Conservation (phyloP, 2,888 invertebrate genomes). For the Amblyjoppa fuscipennis region DNA sequence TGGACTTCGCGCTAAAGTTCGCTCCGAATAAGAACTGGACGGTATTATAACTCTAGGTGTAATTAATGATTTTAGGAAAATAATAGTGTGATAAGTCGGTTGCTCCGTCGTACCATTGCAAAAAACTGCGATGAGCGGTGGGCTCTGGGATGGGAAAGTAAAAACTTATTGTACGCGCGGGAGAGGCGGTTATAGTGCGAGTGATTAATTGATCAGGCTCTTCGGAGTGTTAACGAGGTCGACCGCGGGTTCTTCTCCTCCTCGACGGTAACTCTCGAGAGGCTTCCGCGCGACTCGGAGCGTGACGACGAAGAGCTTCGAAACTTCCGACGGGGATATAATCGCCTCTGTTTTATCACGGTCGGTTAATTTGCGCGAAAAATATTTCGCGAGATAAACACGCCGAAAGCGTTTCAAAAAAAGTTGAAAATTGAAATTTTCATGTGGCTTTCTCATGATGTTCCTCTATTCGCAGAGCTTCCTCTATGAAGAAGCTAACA, state of each 20-base stretch:
- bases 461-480: too few relatives aligned
- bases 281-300: constrained; percentile 17
- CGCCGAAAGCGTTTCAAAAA: not conserved
- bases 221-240: constrained; percentile 61
- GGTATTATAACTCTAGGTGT: constrained; percentile 6
- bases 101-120: not conserved
- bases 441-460: too few relatives aligned
- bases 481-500: too few relatives aligned
- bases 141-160: constrained; percentile 56
- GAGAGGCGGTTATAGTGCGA: constrained; percentile 32
- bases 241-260: constrained; percentile 22
- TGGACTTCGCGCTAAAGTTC: not conserved
- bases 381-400: constrained; percentile 32
- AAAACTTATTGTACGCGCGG: constrained; percentile 8
- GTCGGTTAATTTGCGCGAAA: constrained; percentile 24
- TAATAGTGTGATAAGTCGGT: constrained; percentile 42
- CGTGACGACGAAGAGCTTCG: constrained; percentile 54
- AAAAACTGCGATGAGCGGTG: not conserved
- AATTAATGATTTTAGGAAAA: constrained; percentile 42
- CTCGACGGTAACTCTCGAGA: constrained; percentile 42
- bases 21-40: not conserved
- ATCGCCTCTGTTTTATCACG: constrained; percentile 50
- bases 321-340: constrained; percentile 59
- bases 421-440: too few relatives aligned
- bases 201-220: constrained; percentile 62